A percentile compares a stretch with the other conserved stretches of the same genome.
These are phyloP conservation scores for Hippasteria phrygiana DNA, from an alignment of 53 echinoderm and acorn worm genomes.

Conservation along the genomic window DNA sequence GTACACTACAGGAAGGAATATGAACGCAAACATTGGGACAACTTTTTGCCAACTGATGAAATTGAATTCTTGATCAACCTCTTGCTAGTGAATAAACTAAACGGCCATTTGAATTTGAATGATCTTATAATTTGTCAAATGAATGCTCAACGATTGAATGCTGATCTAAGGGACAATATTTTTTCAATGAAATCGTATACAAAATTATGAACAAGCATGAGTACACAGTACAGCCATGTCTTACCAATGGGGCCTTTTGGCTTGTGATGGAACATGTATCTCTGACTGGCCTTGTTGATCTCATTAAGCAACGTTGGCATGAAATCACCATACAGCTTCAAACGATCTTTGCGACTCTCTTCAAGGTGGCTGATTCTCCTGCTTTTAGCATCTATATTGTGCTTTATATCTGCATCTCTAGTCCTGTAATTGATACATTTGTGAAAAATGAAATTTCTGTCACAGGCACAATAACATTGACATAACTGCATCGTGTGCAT, in stretches of 20 bases:
- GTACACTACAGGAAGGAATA: no score
- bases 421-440: conserved; percentile 34
- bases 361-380: conserved; percentile 72
- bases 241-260: conserved; percentile 97
- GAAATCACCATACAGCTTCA: conserved; percentile 83
- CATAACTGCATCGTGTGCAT: no score
- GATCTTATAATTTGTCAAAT: no score
- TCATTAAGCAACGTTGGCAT: conserved; percentile 81
- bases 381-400: conserved; percentile 37
- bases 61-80: no score
- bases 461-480: background rate
- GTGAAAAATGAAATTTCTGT: background rate
- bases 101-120: no score
- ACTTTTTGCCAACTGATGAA: no score
- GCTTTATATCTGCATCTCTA: conserved; percentile 60
- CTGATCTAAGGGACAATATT: no score
- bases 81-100: no score
- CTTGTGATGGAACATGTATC: conserved; percentile 72
- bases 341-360: conserved; percentile 76
- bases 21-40: no score
- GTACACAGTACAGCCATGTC: background rate
- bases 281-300: conserved; percentile 71
- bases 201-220: no score
- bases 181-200: no score
- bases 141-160: no score